Base-by-base conservation (phyloP, 1,140 invertebrate genomes). In the Oncopeltus fasciatus region DNA sequence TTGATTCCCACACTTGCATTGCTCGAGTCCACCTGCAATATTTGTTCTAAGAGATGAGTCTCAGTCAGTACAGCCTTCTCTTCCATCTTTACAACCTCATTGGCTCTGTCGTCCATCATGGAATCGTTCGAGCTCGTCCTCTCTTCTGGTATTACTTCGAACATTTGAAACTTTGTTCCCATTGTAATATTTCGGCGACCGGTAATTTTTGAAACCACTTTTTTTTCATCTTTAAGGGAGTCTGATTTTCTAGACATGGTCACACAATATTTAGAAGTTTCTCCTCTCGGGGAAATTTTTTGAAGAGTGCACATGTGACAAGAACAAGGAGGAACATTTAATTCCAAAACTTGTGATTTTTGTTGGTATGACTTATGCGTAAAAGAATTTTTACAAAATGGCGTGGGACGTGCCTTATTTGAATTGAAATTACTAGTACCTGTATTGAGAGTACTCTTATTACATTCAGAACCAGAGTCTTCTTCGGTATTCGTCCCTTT, bases 61-160 rank as follows among this genome's bases (percentile, higher is more conserved):
- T 63, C 60, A 33, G 33, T 58, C 20, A 62, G 20, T 53, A 61
- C 28, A 12, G 49, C 65, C 24, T 61, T 62, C 29, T 62, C 43
- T 20, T 38, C 51, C 43, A 49, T 61, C 51, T 49, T 58, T 51
- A 28, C 46, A 2, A n/a, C 18, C 58, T 56, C 38, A 28, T 44
- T 21, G n/a, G 56, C 43, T 27, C 43, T 53, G 16, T 64, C 62
- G 21, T 53, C 49, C 16, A 24, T 4, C 3, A 64, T 64, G 2
- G 49, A 53, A 29, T 67, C 66, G 18, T 59, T 47, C 8, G 66
- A 67, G 18, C 65, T 61, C 33, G 27, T 65, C 56, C 61, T 64
- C 58, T 68, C 67, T 64, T 69, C 68, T 4, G 68, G 68, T 28
- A 69, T 69, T 12, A 60, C 67, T 62, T 69, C 68, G 57, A 69